A percentile compares a stretch with the other conserved stretches of the same genome.
phyloP scores from a whole-genome alignment of 2,888 invertebrate species.

The Sphecodes monilicornis region DNA sequence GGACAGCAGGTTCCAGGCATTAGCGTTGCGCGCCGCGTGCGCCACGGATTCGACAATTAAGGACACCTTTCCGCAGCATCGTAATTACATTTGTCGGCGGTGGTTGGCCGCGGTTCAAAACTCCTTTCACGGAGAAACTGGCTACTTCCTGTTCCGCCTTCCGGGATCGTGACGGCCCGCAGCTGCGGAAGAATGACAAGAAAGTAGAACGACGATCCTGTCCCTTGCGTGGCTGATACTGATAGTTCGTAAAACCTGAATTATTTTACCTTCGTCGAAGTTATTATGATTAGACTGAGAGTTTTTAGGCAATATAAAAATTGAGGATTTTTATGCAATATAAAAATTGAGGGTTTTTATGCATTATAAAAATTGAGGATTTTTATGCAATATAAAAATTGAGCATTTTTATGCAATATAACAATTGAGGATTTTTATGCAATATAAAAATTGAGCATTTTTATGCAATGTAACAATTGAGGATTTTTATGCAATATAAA shows the following conservation, averaged over 20 bases:
- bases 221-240: background rate
- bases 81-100: conserved; percentile 70
- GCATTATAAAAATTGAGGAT: no score
- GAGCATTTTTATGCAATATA: no score
- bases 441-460: no score
- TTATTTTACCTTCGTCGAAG: background rate
- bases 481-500: no score
- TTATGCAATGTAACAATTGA: no score
- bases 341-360: no score
- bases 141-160: conserved; percentile 29
- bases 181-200: conserved; percentile 4
- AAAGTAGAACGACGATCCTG: background rate
- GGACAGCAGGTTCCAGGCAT: conserved; percentile 48
- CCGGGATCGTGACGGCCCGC: background rate
- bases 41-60: conserved; percentile 72
- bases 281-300: background rate
- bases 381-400: no score
- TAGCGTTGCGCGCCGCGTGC: conserved; percentile 53
- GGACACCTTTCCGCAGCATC: conserved; percentile 68
- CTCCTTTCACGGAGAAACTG: conserved; percentile 57
- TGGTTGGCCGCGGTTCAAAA: conserved; percentile 74
- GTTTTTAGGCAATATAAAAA: background rate
- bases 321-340: no score
- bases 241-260: background rate
- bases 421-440: no score